Base-by-base conservation (phyloP, 2,113 vertebrate genomes). In the Saguinus imperator region DNA sequence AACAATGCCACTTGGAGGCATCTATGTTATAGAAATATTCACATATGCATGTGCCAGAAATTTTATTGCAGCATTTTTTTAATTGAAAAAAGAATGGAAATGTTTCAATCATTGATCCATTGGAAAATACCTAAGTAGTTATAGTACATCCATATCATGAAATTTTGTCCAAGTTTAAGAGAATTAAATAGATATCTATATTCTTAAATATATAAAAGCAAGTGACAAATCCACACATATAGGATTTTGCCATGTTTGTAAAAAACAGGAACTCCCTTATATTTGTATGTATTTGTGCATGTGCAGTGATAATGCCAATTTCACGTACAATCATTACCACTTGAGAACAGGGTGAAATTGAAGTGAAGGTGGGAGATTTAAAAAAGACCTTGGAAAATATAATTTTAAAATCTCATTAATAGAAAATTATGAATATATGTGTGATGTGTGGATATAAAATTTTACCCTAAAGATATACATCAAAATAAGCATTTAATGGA, bases 401-500 rank as follows among this genome's bases (percentile, higher is more conserved):
- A 88, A 86, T 50, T 91, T 95, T n/a, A 55, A 92, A 92, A 73
- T 83, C 23, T 68, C 50, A 32, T n/a, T 68, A 77, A 73, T 1
- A 85, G 35, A 10, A 91, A 87, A 79, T 76, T 37, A 85, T 64
- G 43, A 80, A 64, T 91, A 27, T 64, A 21, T 48, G 13, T 80
- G 4, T 57, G 32, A 57, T 29, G n/a, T 57, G 6, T 25, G 17
- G 1, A 82, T 40, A 48, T 23, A 79, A 72, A 79, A 86, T 50
- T 52, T 66, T 45, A 29, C 21, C 76, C 43, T 43, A 18, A 40
- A 48, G 70, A 83, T 66, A 84, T n/a, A 66, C 17, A 94, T 58
- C 27, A 75, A 91, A 96, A 94, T 81, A 92, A 95, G 84, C 43
- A 72, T 25, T 82, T 84, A 27, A 70, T 66, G 10, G 72, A 52